Percentiles rank a stretch among this genome's conserved stretches.
Conservation (phyloP, 2,888 invertebrate genomes). For the Cerastis rubricosa region DNA sequence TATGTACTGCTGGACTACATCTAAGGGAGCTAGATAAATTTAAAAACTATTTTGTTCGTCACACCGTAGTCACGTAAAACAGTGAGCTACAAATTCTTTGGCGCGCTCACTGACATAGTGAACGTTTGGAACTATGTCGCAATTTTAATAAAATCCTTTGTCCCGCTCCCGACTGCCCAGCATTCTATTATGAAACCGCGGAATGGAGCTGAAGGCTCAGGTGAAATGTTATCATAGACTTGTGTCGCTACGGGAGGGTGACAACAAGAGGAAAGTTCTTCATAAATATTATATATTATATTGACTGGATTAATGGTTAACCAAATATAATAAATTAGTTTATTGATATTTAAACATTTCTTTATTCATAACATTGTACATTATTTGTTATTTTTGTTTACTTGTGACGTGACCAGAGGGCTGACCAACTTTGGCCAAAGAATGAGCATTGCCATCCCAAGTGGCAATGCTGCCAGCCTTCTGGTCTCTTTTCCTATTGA, state of each 20-base stretch:
- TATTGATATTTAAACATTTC: background rate
- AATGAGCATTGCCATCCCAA: background rate
- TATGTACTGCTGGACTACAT: background rate
- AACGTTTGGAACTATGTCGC: constrained; percentile 29
- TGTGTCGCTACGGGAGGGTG: background rate
- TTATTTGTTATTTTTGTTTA: background rate
- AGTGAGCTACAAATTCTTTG: constrained; percentile 20
- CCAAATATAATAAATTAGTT: background rate
- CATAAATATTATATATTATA: background rate
- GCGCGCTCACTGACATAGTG: constrained; percentile 1
- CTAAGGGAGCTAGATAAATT: no score
- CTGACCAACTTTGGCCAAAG: no score
- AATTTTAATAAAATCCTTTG: constrained; percentile 43
- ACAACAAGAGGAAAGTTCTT: background rate
- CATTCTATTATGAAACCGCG: constrained; percentile 43
- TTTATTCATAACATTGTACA: background rate
- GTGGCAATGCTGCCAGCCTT: background rate
- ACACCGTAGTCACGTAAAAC: background rate
- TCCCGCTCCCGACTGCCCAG: background rate
- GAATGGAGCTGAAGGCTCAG: constrained; percentile 25
- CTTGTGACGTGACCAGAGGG: no score
- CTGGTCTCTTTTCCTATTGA: background rate
- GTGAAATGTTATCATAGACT: constrained; percentile 12
- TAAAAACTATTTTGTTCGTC: background rate
- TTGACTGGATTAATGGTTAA: background rate